Evolutionary conservation across 2,113 vertebrate genomes (phyloP), one percentile per base, ranked within the genome.

Genomic region (Isurus oxyrinchus): DNA sequence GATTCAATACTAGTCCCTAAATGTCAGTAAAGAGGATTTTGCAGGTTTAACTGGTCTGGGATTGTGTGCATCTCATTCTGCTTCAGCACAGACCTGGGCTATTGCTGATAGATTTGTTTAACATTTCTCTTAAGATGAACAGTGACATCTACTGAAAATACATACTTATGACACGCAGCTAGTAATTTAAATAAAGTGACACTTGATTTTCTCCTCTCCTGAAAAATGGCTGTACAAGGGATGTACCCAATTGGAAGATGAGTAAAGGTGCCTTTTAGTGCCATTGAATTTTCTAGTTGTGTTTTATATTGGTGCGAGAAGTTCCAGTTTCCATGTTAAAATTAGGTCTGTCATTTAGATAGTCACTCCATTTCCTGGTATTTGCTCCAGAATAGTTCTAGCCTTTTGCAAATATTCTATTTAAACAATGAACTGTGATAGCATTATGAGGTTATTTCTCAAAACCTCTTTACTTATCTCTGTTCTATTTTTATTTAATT

Each of bases 131-230:
- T 94, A 25, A n/a, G 59, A 90, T 63, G 59, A 94, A 94, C 21
- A 94, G 59, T 66, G 90, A 94, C 59, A 94, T 66, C 90, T 94
- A 23, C n/a, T 94, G 90, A 94, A 63, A 94, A 35, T 94, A 66
- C 19, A 63, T 94, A 66, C 59, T 63, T 63, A 94, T 11, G 59
- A n/a, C 90, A 23, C 8, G 90, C 31, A 94, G 40, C 16, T 63
- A n/a, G 4, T 94, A 19, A 61, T 61, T 91, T 6, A 93, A n/a
- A n/a, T 61, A 93, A 76, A 35, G 11, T 4, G 55, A 61, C 4
- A 13, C 13, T 35, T 63, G 11, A 94, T 63, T 94, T 84, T 61
- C 59, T n/a, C 13, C n/a, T 23, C 35, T n/a, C 7, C 16, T 94
- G 35, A 93, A 63, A 7, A 40, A 93, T 8, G 3, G 19, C 35